Conservation (phyloP, 2,113 vertebrate species). For the Sapajus apella region DNA sequence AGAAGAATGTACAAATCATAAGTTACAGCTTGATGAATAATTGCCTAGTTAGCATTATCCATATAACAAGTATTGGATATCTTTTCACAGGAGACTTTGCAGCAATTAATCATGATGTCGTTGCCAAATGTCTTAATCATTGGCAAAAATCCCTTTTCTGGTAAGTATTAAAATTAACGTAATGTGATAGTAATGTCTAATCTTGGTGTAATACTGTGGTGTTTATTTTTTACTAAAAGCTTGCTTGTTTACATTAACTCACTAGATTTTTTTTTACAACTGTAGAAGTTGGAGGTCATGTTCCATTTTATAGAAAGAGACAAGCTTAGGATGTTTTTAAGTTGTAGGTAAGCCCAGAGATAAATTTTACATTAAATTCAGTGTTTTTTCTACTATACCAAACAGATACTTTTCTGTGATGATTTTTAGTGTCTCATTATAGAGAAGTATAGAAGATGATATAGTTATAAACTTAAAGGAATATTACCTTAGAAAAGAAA, state of each 20-base stretch:
- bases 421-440: constrained; percentile 29
- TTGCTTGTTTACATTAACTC: constrained; percentile 14
- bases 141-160: constrained; percentile 94
- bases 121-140: constrained; percentile 96
- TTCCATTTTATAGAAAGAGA: background rate
- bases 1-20: background rate
- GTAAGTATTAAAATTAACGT: constrained; percentile 83
- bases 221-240: background rate
- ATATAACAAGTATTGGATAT: constrained; percentile 27
- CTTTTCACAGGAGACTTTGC: constrained; percentile 93
- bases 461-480: background rate
- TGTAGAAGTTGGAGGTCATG: constrained; percentile 8
- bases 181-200: background rate
- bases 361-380: background rate
- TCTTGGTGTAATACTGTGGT: background rate
- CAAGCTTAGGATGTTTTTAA: background rate
- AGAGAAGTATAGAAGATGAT: constrained; percentile 2
- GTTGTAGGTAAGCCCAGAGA: background rate
- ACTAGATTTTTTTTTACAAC: constrained; percentile 8
- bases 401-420: constrained; percentile 18
- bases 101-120: constrained; percentile 98
- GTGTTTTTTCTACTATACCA: background rate
- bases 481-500: constrained; percentile 3
- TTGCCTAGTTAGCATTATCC: background rate
- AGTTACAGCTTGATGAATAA: constrained; percentile 17